Evolutionary conservation across 2,113 vertebrate species (phyloP), one percentile per base, ranked within the genome.

Genomic region (Cyprinodon tularosa): DNA sequence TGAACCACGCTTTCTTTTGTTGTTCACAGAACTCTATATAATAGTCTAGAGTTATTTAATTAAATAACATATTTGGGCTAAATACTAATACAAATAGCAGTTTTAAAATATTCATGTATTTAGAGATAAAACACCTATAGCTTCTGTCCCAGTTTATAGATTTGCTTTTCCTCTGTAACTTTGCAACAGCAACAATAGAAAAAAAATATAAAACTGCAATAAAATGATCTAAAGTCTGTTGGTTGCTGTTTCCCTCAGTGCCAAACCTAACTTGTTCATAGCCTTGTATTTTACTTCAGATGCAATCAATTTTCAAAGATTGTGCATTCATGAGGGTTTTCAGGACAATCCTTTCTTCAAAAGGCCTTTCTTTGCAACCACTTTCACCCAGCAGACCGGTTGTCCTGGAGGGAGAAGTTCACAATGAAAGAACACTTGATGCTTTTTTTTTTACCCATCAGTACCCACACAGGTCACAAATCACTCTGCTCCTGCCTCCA

Each of bases 401-500:
- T 68, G 67, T 66, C 63, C 77, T 70, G 61, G 66, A 80, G 47
- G 60, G 48, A 77, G n/a, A 76, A 82, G 82, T 84, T 37, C 39
- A 75, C 63, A 67, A 68, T 22, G 42, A 66, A 68, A 63, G 20
- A 63, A 62, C 42, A 59, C 71, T 62, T 67, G 47, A 83, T 62
- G 70, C 20, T 57, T 70, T 86, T 82, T 70, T 84, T 82, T 67
- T 44, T 68, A 72, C 62, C 68, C 71, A 70, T 62, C 63, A 50
- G 60, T 50, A 38, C 65, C 68, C 71, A 48, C 65, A 76, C 66
- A 44, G 74, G 69, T 81, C 70, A 82, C 37, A 73, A 78, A 53
- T 64, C 40, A 71, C 59, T 37, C 36, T 66, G 72, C 60, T 71
- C 50, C 39, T 38, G 11, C 48, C 71, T 75, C 68, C 53, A 81